Base-by-base conservation (phyloP, 53 echinoderm and acorn worm species). In the Pentamera pediparva region DNA sequence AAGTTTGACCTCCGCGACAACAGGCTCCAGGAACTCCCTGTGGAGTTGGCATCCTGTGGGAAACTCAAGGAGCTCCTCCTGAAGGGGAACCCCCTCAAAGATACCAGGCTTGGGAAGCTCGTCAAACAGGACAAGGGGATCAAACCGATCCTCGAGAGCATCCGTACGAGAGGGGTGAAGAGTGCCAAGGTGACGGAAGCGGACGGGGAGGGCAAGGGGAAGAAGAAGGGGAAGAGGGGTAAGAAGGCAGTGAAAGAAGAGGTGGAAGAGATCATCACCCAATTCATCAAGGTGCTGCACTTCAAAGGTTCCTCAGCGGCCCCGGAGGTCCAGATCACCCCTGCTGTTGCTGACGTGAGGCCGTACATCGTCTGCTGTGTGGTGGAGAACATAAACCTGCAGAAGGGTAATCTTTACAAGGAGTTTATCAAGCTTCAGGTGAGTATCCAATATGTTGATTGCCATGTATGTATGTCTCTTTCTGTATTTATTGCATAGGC, bases 341-440 rank as follows among this genome's bases (percentile, higher is more conserved):
- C 84, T 21, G 82, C 82, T 7, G 88, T 88, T 20, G 81, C 72
- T 17, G 60, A 34, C 36, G 86, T 96, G 32, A 62, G 96, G 22
- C 88, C 96, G 0, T 96, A 76, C 77, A 91, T 91, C 33, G 86
- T 91, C 11, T 96, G 96, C 73, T 96, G 96, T 59, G 72, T 88
- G 26, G 87, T 96, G 35, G 81, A 77, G 29, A 74, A 91, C 62
- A 75, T 90, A 43, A 58, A 87, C 61, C 53, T 96, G 40, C 73
- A 75, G 34, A 40, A 80, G 3, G 96, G 85, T 6, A 83, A 51
- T 10, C 62, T 75, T 31, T 91, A 87, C 83, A 96, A 96, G 34
- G 61, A 83, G 81, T 96, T 96, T 74, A 91, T 96, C 33, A 77
- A 85, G 58, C 80, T 88, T 51, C 96, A 96, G 95, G 95, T 84